Conservation (phyloP, 2,113 vertebrate species). For the Haliaeetus leucogaster region DNA sequence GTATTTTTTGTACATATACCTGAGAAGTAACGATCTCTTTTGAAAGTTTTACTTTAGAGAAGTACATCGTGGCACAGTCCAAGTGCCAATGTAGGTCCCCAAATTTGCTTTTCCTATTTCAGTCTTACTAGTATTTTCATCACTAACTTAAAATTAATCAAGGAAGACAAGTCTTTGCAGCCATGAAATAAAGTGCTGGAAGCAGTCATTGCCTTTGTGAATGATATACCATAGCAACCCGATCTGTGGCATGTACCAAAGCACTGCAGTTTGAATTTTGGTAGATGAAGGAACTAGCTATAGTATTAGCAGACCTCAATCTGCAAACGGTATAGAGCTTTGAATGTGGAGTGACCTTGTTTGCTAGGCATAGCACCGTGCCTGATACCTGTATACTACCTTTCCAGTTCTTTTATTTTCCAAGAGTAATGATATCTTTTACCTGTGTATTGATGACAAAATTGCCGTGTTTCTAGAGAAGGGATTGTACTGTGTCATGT, state of each 20-base stretch:
- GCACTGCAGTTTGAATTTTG: neutral
- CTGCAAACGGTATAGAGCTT: neutral
- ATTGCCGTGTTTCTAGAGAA: neutral
- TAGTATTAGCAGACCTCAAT: neutral
- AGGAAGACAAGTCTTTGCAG: conserved; percentile 32
- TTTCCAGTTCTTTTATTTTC: neutral
- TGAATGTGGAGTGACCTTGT: neutral
- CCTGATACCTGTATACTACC: neutral
- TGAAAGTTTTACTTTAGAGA: neutral
- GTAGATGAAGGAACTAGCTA: neutral
- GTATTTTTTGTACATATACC: neutral
- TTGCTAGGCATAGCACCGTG: neutral
- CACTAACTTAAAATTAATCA: conserved; percentile 15
- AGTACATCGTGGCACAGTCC: neutral
- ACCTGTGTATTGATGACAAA: neutral
- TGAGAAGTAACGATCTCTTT: neutral
- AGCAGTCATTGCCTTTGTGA: neutral
- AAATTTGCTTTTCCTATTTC: neutral
- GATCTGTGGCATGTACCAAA: neutral
- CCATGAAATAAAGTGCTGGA: conserved; percentile 20
- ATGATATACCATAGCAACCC: neutral
- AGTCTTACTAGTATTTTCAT: conserved; percentile 17
- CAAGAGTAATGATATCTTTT: neutral
- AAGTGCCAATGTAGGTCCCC: neutral
- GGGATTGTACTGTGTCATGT: neutral